A percentile compares a stretch with the other conserved stretches of the same genome.
Conservation (phyloP, 2,113 vertebrate species). For the Tachysurus fulvidraco region DNA sequence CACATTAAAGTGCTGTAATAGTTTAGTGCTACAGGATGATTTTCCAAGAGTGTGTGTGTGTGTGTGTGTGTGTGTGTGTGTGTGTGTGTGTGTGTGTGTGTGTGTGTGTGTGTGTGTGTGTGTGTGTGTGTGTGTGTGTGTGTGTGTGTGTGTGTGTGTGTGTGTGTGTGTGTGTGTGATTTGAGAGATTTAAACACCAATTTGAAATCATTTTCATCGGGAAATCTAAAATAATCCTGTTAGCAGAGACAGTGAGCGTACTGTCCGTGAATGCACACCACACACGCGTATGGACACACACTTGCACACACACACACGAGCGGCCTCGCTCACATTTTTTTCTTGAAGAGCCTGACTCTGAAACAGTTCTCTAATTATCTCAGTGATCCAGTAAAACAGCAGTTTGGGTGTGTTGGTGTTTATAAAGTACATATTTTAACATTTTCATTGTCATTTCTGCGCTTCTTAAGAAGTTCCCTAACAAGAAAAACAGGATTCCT, state of each 20-base stretch:
- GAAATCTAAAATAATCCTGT: background rate
- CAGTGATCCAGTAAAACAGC: background rate
- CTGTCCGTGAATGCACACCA: slow-evolving; percentile 29
- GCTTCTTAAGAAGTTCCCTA: background rate
- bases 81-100: background rate
- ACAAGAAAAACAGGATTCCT: background rate
- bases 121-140: background rate
- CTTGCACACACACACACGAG: background rate
- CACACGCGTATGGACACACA: background rate
- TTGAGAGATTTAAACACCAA: slow-evolving; percentile 31
- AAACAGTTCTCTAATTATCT: slow-evolving; percentile 26
- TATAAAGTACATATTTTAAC: background rate
- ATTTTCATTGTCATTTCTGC: background rate
- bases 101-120: background rate
- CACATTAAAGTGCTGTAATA: background rate
- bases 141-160: background rate
- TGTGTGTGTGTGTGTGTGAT: background rate
- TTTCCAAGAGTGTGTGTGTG: background rate
- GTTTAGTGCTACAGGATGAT: background rate
- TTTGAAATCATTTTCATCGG: slow-evolving; percentile 17
- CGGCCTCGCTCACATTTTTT: slow-evolving; percentile 22
- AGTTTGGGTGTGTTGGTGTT: background rate
- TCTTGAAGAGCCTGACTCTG: slow-evolving; percentile 1
- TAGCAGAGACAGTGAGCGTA: slow-evolving; percentile 18
- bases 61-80: no score